These are phyloP conservation scores for Tetraodon nigroviridis DNA, from an alignment of 2,113 vertebrate genomes.

Conservation along the genomic window DNA sequence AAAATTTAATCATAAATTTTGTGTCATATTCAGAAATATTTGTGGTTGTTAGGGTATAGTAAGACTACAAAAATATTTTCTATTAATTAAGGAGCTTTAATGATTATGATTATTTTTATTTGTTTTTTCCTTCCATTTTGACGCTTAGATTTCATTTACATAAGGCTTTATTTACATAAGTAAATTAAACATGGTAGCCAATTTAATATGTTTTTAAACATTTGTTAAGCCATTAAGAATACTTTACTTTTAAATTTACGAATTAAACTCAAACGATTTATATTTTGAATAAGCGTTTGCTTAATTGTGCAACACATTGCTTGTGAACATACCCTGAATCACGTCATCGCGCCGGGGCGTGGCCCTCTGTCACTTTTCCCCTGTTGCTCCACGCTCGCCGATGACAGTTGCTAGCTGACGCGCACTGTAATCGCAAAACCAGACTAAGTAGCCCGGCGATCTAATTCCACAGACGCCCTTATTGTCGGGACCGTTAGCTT, in stretches of 20 bases:
- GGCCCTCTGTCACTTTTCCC: slow-evolving; percentile 14
- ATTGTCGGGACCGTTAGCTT: slow-evolving; percentile 2
- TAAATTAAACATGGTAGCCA: too few species aligned
- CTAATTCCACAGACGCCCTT: neutral
- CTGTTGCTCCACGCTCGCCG: slow-evolving; percentile 6
- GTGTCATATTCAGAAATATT: too few species aligned
- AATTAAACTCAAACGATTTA: too few species aligned
- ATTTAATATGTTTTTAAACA: too few species aligned
- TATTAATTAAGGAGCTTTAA: neutral
- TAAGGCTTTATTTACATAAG: too few species aligned
- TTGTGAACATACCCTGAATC: slow-evolving; percentile 18
- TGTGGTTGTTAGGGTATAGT: too few species aligned
- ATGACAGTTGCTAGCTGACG: slow-evolving; percentile 28
- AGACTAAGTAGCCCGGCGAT: slow-evolving; percentile 1
- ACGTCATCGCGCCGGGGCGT: slow-evolving; percentile 40
- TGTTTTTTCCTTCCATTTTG: too few species aligned
- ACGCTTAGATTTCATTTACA: too few species aligned
- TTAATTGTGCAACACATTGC: neutral
- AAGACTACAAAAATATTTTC: too few species aligned
- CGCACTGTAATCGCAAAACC: neutral
- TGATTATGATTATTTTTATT: neutral
- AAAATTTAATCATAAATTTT: too few species aligned
- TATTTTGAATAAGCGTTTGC: neutral
- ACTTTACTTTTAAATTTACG: too few species aligned
- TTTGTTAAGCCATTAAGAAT: too few species aligned